Base-by-base conservation (phyloP, 2,797 vertebrate genomes). In the Staurois parvus region DNA sequence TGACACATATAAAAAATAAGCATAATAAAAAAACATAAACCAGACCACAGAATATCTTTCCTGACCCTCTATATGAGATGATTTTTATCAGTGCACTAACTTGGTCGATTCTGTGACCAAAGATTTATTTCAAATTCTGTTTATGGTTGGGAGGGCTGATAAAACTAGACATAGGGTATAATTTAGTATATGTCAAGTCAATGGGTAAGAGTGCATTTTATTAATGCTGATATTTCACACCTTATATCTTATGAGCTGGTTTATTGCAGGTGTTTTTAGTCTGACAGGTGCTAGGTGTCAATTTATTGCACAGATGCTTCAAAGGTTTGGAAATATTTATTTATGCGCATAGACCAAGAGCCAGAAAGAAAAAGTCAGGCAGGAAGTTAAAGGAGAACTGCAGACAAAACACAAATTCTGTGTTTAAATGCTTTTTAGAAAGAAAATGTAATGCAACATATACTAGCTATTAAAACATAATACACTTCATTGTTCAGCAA, bases 221-320 rank as follows among this genome's bases (percentile, higher is more conserved):
- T 78, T 79, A 79, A 37, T 66, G 42, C 76, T 79, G 64, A 68
- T 79, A 68, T 79, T 79, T 79, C 64, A 79, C 64, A 37, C 28
- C 64, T 79, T 79, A 28, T 30, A 79, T 68, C 76, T 17, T 68
- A 21, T 68, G 17, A 79, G 48, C 76, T 79, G 62, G 34, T 79
- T 79, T 79, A 68, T 79, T 67, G 28, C 26, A 79, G 62, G 40
- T 28, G 66, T 68, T 79, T 79, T 26, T 64, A 48, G 66, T 10
- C 17, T 48, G 62, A 67, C 62, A 67, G 40, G 76, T 67, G 59
- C 76, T 79, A 48, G 64, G 26, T 79, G 32, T 4, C 28, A 79
- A 79, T 79, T 79, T 79, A 79, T 68, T 79, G 29, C 28, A 30
- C 21, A 68, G 12, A 29, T 19, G 40, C 62, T 45, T 30, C 42